phyloP scores from a whole-genome alignment of 2,888 invertebrate species.

The Tricholauxania praeusta region DNA sequence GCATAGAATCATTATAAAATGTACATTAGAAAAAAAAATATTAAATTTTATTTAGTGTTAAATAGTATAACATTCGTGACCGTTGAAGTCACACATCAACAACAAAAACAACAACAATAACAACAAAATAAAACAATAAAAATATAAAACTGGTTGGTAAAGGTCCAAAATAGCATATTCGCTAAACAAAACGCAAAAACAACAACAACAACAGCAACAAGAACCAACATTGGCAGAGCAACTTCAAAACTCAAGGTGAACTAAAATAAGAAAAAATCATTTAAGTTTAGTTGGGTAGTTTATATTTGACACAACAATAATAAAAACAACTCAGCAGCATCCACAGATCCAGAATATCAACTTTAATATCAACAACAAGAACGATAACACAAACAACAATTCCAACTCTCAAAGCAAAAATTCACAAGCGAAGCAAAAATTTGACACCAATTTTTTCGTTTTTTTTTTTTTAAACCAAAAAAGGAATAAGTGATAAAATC shows the following conservation, averaged over 20 bases:
- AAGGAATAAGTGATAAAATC: background rate
- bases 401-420: constrained; percentile 19
- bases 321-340: constrained; percentile 8
- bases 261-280: constrained; percentile 33
- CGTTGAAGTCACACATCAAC: background rate
- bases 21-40: too few species aligned
- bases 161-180: constrained; percentile 18
- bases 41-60: too few species aligned
- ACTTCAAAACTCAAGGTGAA: constrained; percentile 53
- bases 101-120: background rate
- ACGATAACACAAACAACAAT: constrained; percentile 5
- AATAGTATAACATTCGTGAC: too few species aligned
- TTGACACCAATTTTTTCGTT: background rate
- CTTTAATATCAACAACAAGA: background rate
- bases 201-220: constrained; percentile 40
- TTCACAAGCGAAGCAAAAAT: constrained; percentile 16
- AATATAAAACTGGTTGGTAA: constrained; percentile 28
- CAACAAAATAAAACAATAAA: background rate
- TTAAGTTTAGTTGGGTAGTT: background rate
- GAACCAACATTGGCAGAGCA: constrained; percentile 19
- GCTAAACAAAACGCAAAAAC: constrained; percentile 38
- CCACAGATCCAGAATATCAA: constrained; percentile 11
- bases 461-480: background rate
- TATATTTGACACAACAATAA: background rate
- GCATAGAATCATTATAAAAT: too few species aligned